Evolutionary conservation across 2,888 invertebrate genomes (phyloP).

Genomic region (Acronicta alni): DNA sequence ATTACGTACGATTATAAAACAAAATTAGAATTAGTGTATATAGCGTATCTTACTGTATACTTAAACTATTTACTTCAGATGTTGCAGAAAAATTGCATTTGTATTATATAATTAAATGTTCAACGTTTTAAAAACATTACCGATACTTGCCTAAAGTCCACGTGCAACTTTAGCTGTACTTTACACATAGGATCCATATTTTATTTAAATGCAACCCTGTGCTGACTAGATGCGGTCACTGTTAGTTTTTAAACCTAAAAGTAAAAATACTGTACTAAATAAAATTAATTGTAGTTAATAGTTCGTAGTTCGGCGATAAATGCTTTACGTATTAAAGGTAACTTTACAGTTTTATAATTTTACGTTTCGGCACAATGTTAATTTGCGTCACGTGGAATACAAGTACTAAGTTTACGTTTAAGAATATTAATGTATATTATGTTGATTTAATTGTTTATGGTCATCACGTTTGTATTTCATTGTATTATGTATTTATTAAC

Average conservation of each 20-base stretch:
- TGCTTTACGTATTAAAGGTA: not conserved
- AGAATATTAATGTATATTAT: slow-evolving; percentile 49
- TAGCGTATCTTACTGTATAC: slow-evolving; percentile 21
- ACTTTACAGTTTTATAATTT: not conserved
- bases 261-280: slow-evolving; percentile 12
- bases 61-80: slow-evolving; percentile 22
- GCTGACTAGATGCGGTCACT: slow-evolving; percentile 4
- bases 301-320: too few species aligned
- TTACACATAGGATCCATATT: not conserved
- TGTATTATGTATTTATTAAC: slow-evolving; percentile 40
- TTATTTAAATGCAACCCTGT: not conserved
- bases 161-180: slow-evolving; percentile 5
- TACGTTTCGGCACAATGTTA: slow-evolving; percentile 11
- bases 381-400: slow-evolving; percentile 25
- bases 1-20: slow-evolving; percentile 16
- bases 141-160: slow-evolving; percentile 31
- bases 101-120: slow-evolving; percentile 25
- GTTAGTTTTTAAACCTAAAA: slow-evolving; percentile 2
- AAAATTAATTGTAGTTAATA: slow-evolving; percentile 6
- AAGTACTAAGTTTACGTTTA: slow-evolving; percentile 31
- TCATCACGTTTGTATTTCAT: slow-evolving; percentile 35
- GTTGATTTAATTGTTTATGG: slow-evolving; percentile 30
- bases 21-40: slow-evolving; percentile 35
- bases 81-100: slow-evolving; percentile 24
- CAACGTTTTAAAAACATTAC: slow-evolving; percentile 25